Percentiles rank a stretch among this genome's conserved stretches.
Conservation (phyloP, 1,140 invertebrate species). For the Sycobia sp. region DNA sequence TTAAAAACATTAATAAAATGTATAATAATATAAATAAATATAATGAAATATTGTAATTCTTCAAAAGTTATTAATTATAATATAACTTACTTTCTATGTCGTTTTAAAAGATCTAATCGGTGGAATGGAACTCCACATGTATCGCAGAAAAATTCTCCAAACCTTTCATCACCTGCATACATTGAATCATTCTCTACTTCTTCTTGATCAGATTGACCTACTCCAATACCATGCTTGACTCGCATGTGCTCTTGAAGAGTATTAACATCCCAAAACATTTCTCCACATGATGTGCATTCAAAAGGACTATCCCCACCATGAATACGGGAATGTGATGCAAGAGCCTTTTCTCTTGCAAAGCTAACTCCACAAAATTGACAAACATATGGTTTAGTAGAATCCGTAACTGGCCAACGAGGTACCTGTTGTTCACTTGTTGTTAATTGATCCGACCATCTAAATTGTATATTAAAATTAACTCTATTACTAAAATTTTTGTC, state of each 20-base stretch:
- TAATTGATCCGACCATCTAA: conserved; percentile 47
- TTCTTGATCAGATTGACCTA: conserved; percentile 55
- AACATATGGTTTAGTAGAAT: conserved; percentile 77
- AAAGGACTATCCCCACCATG: conserved; percentile 77
- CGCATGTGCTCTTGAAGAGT: conserved; percentile 71
- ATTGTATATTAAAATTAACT: conserved; percentile 21
- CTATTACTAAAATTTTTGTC: no score
- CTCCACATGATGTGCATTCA: conserved; percentile 76
- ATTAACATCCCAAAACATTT: conserved; percentile 78
- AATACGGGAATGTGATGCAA: conserved; percentile 73
- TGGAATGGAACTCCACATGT: conserved; percentile 78
- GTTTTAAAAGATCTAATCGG: conserved; percentile 72
- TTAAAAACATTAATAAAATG: neutral
- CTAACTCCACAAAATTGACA: conserved; percentile 79
- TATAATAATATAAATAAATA: conserved; percentile 26
- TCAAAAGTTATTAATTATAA: neutral
- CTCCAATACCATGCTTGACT: conserved; percentile 62
- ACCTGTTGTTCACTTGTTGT: conserved; percentile 44
- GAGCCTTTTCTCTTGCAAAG: conserved; percentile 79
- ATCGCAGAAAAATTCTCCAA: conserved; percentile 76
- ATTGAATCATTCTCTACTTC: conserved; percentile 63
- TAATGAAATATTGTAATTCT: conserved; percentile 14
- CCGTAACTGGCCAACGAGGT: conserved; percentile 67
- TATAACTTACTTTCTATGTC: conserved; percentile 65
- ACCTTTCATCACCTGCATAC: conserved; percentile 69